These are phyloP conservation scores for Alligator sinensis DNA, from an alignment of 2,113 vertebrate genomes.

Conservation along the genomic window DNA sequence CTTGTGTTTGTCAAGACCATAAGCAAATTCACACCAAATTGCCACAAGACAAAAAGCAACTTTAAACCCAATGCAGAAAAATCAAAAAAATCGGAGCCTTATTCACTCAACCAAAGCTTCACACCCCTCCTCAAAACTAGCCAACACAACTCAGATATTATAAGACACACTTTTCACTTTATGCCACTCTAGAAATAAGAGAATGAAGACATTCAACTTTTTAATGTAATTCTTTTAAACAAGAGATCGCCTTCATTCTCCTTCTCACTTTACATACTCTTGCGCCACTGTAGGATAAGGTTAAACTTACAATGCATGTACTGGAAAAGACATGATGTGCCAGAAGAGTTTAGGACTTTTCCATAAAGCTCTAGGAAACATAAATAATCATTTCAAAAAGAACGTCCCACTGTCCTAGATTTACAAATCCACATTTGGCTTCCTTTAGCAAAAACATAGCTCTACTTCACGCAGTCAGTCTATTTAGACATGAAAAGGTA, in stretches of 20 bases:
- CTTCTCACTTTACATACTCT: neutral
- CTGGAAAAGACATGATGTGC: neutral
- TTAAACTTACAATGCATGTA: neutral
- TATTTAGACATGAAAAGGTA: neutral
- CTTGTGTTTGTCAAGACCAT: neutral
- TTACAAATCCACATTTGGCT: neutral
- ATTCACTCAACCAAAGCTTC: neutral
- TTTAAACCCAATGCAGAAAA: neutral
- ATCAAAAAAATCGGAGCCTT: neutral
- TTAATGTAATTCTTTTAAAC: neutral
- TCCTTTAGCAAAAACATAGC: accelerated
- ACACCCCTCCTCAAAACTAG: neutral
- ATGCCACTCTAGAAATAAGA: neutral
- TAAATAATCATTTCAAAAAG: neutral
- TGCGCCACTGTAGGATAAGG: neutral
- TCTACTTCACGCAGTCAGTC: neutral
- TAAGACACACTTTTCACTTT: neutral
- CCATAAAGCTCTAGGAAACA: neutral
- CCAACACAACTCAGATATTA: neutral
- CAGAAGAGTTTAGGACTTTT: neutral
- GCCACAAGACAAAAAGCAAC: neutral
- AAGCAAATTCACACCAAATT: neutral
- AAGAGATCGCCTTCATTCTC: neutral
- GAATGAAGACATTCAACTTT: neutral
- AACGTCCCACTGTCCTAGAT: neutral